Evolutionary conservation across 2,888 invertebrate genomes (phyloP).

Genomic region (Cartodere bifasciata): DNA sequence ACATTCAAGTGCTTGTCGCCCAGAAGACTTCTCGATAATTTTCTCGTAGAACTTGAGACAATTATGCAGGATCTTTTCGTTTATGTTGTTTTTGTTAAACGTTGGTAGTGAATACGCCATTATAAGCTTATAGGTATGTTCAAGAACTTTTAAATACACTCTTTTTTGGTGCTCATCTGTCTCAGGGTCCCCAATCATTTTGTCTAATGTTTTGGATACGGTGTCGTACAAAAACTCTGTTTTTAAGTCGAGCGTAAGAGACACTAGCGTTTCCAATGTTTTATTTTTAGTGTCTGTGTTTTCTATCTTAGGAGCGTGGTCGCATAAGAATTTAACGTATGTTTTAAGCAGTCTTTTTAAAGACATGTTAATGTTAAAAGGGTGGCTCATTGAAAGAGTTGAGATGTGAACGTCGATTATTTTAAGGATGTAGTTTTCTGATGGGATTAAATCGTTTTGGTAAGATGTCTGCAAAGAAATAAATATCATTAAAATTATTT

Average conservation of each 20-base stretch:
- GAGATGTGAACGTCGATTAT: constrained; percentile 56
- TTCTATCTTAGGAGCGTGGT: constrained; percentile 48
- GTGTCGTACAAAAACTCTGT: constrained; percentile 61
- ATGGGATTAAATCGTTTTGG: constrained; percentile 66
- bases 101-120: constrained; percentile 42
- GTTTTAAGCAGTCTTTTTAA: constrained; percentile 52
- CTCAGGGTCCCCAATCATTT: constrained; percentile 48
- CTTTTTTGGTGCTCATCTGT: constrained; percentile 52
- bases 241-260: constrained; percentile 63
- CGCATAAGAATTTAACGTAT: constrained; percentile 50
- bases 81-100: constrained; percentile 29
- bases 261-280: constrained; percentile 56
- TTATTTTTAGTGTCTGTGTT: constrained; percentile 48
- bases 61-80: constrained; percentile 50
- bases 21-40: constrained; percentile 69
- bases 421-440: constrained; percentile 69
- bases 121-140: constrained; percentile 55
- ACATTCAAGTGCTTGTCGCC: constrained; percentile 67
- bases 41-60: constrained; percentile 78
- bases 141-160: constrained; percentile 50
- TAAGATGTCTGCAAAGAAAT: constrained; percentile 63
- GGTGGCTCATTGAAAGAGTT: constrained; percentile 46
- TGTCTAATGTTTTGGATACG: constrained; percentile 48
- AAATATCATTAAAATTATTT: not conserved
- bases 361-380: constrained; percentile 47